These are phyloP conservation scores for Drosophila acutilabella DNA, from an alignment of 2,888 invertebrate species.

Conservation along the genomic window DNA sequence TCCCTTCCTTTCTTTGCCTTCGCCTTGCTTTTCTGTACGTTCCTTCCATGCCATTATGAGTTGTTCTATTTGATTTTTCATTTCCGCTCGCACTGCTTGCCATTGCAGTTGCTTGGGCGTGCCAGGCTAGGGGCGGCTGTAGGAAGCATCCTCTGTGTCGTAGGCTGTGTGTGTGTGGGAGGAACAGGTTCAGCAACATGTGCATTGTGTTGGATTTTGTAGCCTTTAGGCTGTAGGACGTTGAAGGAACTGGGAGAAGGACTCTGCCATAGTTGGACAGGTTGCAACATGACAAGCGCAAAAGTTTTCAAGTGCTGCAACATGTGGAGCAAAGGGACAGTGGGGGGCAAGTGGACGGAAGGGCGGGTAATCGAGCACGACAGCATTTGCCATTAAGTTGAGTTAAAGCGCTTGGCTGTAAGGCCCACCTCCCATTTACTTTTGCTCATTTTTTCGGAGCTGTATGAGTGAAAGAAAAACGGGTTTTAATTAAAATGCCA, in stretches of 20 bases:
- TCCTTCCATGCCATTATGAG: constrained; percentile 61
- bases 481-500: constrained; percentile 73
- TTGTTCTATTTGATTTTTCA: constrained; percentile 74
- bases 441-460: neutral
- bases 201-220: constrained; percentile 74
- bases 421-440: constrained; percentile 11
- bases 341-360: neutral
- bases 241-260: constrained; percentile 29
- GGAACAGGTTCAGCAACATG: constrained; percentile 49
- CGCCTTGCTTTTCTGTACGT: constrained; percentile 23
- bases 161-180: neutral
- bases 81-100: constrained; percentile 60
- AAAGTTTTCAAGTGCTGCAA: constrained; percentile 70
- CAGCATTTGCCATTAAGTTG: constrained; percentile 75
- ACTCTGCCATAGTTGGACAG: constrained; percentile 69
- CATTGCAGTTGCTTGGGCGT: constrained; percentile 10
- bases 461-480: constrained; percentile 28
- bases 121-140: neutral
- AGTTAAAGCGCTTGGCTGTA: constrained; percentile 59
- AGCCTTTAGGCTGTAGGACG: constrained; percentile 69
- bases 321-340: neutral
- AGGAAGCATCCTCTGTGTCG: too few relatives aligned
- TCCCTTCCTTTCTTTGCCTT: constrained; percentile 21
- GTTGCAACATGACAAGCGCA: constrained; percentile 74
- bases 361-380: constrained; percentile 70